Evolutionary conservation across 2,888 invertebrate species (phyloP), one percentile per base, ranked within the genome.

Genomic region (Junonia oenone): DNA sequence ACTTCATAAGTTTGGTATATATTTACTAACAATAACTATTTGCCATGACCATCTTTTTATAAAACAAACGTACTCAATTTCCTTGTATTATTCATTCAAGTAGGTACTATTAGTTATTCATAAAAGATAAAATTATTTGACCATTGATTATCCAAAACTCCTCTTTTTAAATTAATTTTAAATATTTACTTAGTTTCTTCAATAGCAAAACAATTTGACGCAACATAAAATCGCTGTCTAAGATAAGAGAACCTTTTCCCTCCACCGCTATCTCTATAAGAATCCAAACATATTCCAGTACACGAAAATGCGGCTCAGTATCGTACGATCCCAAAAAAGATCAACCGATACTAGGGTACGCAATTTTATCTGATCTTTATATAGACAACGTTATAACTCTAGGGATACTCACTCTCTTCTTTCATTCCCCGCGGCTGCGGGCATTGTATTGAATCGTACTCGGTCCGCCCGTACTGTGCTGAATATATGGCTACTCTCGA

Each of bases 401-500:
- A 33, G 59, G 55, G 58, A 60, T 59, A 68, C 95, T 94, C 83
- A 97, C 97, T 96, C 91, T 97, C 96, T 81, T 97, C 97, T 62
- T 94, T 94, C 73, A 96, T 95, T 50, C 96, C 96, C 73, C 94
- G 93, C 0, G 96, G 95, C 72, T 96, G 95, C 8, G 95, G 95
- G 77, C 97, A 97, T 75, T 96, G 96, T 64, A 96, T 93, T 67
- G 95, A 96, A 82, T 97, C 96, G 71, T 95, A 95, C 75, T 95
- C 95, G 0, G 96, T 96, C 64, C 97, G 92, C 5, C 98, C 98
- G 78, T 96, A 98, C 83, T 95, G 95, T 33, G 98, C 98, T 40
- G 97, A 97, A 90, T 96, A 98, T 74, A 99, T 94, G 52, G 97
- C 98, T 51, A 99, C 95, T 72, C 98, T 92, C 9, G 95, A 94